These are phyloP conservation scores for Cryptomyrus ogoouensis DNA, from an alignment of 2,113 vertebrate genomes.

Conservation along the genomic window DNA sequence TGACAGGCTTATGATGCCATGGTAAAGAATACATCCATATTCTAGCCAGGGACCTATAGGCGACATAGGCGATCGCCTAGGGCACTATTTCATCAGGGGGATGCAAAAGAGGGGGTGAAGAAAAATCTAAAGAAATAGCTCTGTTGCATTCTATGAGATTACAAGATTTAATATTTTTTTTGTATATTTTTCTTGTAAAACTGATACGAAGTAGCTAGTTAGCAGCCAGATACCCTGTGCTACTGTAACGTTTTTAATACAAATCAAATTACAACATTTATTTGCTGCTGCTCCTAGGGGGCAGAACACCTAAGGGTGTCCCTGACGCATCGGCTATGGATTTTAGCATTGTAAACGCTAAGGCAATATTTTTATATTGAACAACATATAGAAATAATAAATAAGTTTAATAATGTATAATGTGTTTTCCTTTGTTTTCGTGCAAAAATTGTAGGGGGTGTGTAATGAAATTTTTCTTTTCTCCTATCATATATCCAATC, in stretches of 20 bases:
- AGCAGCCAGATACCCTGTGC: background rate
- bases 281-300: no score
- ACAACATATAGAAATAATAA: background rate
- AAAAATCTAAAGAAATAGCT: background rate
- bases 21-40: background rate
- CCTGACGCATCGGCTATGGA: background rate
- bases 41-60: background rate
- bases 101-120: background rate
- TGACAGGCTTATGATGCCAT: background rate
- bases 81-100: background rate
- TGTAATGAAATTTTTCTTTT: no score
- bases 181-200: background rate
- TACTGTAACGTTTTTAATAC: no score
- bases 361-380: background rate
- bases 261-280: no score
- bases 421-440: background rate
- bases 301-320: no score
- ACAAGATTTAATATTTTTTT: background rate
- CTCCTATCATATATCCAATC: background rate
- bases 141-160: background rate
- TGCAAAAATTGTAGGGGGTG: background rate
- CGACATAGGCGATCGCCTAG: background rate
- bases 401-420: background rate
- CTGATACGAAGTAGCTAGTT: background rate
- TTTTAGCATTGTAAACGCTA: background rate